phyloP scores from a whole-genome alignment of 2,888 invertebrate genomes.

The Hypolimnas misippus region DNA sequence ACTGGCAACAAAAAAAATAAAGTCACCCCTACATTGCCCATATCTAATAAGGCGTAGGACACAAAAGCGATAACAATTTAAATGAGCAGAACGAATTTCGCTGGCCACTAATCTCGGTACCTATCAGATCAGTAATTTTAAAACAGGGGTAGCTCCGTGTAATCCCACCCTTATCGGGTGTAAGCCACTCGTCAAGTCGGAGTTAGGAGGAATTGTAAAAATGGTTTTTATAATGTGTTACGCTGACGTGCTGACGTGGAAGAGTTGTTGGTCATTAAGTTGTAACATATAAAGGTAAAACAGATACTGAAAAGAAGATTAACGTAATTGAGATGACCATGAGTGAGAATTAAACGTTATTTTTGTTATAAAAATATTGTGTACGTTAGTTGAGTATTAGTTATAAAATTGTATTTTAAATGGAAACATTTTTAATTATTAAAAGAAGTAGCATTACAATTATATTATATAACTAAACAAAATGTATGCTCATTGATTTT shows the following conservation, averaged over 20 bases:
- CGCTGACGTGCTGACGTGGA: slow-evolving; percentile 20
- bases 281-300: background rate
- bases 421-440: no score
- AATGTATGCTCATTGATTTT: no score
- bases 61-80: slow-evolving; percentile 40
- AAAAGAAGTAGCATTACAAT: no score
- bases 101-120: slow-evolving; percentile 40
- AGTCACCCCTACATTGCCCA: slow-evolving; percentile 7
- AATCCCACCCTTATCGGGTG: slow-evolving; percentile 66
- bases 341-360: background rate
- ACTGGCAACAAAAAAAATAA: background rate
- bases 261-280: background rate
- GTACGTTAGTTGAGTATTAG: background rate
- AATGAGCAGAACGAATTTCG: slow-evolving; percentile 40
- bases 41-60: slow-evolving; percentile 34
- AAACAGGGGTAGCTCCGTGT: slow-evolving; percentile 61
- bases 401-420: no score
- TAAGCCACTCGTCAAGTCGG: slow-evolving; percentile 69
- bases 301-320: background rate
- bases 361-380: background rate
- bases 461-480: no score
- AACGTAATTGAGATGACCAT: background rate
- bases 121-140: slow-evolving; percentile 62
- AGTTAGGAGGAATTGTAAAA: slow-evolving; percentile 17
- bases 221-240: slow-evolving; percentile 26